These are phyloP conservation scores for Cyprichromis sp. DNA, from an alignment of 2,113 vertebrate genomes.

Conservation along the genomic window DNA sequence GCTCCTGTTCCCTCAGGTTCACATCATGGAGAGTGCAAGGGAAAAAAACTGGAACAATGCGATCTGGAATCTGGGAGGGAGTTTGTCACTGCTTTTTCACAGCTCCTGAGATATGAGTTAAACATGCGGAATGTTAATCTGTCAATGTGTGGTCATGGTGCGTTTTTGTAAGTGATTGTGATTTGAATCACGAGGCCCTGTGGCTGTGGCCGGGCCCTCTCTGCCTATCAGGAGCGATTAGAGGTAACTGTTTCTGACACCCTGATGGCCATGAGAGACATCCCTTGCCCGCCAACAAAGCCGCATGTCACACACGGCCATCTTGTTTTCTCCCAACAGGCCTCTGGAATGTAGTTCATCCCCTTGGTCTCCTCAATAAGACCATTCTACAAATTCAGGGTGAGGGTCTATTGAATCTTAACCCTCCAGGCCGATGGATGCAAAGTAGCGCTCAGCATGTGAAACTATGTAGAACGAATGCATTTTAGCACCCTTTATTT, in stretches of 20 bases:
- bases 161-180: constrained; percentile 54
- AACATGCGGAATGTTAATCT: constrained; percentile 74
- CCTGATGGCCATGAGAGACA: constrained; percentile 69
- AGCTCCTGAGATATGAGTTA: constrained; percentile 66
- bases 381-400: constrained; percentile 57
- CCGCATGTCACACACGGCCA: constrained; percentile 65
- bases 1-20: constrained; percentile 52
- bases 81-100: constrained; percentile 32
- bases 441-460: constrained; percentile 56
- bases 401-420: constrained; percentile 59
- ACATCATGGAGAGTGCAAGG: constrained; percentile 28
- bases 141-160: constrained; percentile 71
- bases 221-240: constrained; percentile 63
- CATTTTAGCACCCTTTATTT: constrained; percentile 49
- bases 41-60: constrained; percentile 59
- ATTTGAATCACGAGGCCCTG: constrained; percentile 70
- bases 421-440: constrained; percentile 39
- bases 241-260: constrained; percentile 68
- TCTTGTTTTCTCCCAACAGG: constrained; percentile 63
- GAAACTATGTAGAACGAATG: constrained; percentile 61
- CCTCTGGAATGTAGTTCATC: constrained; percentile 63
- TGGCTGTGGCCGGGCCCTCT: constrained; percentile 42
- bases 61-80: constrained; percentile 51
- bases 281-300: constrained; percentile 66
- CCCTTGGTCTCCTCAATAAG: constrained; percentile 42